These are phyloP conservation scores for Drosophila ficusphila DNA, from an alignment of 1,140 invertebrate genomes.

Conservation along the genomic window DNA sequence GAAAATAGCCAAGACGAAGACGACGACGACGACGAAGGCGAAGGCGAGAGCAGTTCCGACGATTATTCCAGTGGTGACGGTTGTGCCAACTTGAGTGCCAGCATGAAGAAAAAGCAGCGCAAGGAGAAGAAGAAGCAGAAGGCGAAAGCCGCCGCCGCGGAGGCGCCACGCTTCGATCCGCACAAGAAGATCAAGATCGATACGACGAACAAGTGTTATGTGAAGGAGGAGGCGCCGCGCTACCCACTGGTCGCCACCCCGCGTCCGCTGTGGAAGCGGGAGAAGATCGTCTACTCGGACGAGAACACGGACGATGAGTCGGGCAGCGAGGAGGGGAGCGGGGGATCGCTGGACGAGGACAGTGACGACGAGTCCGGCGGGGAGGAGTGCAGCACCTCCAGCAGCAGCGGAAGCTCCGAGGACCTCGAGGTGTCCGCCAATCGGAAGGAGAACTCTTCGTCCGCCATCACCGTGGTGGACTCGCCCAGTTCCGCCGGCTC, in stretches of 20 bases:
- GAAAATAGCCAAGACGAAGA: constrained; percentile 53
- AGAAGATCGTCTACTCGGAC: constrained; percentile 79
- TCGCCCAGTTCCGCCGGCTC: constrained; percentile 4
- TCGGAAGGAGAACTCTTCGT: background rate
- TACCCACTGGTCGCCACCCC: constrained; percentile 86
- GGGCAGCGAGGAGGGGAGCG: constrained; percentile 60
- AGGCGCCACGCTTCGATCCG: constrained; percentile 70
- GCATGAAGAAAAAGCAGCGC: constrained; percentile 83
- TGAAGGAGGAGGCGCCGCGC: constrained; percentile 85
- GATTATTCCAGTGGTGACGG: constrained; percentile 74
- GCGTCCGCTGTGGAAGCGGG: constrained; percentile 86
- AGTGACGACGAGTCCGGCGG: constrained; percentile 65
- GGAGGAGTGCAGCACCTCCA: constrained; percentile 59
- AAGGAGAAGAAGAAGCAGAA: constrained; percentile 77
- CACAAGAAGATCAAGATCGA: constrained; percentile 84
- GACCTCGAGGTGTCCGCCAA: constrained; percentile 17
- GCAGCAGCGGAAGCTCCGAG: constrained; percentile 53
- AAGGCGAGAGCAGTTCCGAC: constrained; percentile 50
- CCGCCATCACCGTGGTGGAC: background rate
- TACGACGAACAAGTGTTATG: constrained; percentile 80
- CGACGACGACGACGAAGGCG: constrained; percentile 30
- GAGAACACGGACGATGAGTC: constrained; percentile 80
- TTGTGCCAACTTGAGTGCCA: constrained; percentile 63
- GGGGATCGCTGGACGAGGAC: constrained; percentile 58
- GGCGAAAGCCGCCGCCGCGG: constrained; percentile 53